Evolutionary conservation across 2,888 invertebrate species (phyloP).

Genomic region (Pedicia rivosa): DNA sequence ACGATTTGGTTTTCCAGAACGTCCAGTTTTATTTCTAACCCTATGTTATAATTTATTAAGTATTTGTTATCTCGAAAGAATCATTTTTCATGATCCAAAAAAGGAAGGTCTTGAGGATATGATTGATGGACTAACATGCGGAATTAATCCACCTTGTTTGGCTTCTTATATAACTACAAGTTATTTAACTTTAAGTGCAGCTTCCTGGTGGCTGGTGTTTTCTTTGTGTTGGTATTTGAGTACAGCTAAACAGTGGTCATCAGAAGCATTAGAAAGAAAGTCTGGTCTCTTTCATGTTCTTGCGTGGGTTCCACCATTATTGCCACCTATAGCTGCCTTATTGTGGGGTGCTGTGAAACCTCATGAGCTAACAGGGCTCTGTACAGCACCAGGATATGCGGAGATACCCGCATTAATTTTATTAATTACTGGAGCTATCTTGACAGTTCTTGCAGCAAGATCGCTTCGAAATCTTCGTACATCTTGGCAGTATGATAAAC

Average conservation of each 20-base stretch:
- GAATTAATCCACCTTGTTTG: slow-evolving; percentile 43
- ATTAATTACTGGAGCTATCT: slow-evolving; percentile 23
- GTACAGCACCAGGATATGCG: slow-evolving; percentile 39
- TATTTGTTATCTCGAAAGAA: slow-evolving; percentile 53
- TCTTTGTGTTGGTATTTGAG: slow-evolving; percentile 82
- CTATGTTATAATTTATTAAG: slow-evolving; percentile 73
- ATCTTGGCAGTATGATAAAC: slow-evolving; percentile 8
- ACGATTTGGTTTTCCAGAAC: slow-evolving; percentile 82
- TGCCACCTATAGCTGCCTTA: slow-evolving; percentile 68
- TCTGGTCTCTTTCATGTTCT: slow-evolving; percentile 72
- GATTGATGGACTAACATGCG: slow-evolving; percentile 22
- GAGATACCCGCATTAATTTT: slow-evolving; percentile 25
- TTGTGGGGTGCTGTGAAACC: slow-evolving; percentile 63
- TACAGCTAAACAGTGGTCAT: slow-evolving; percentile 85
- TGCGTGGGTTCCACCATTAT: slow-evolving; percentile 77
- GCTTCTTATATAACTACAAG: slow-evolving; percentile 59
- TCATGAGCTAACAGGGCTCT: slow-evolving; percentile 67
- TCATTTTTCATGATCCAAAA: slow-evolving; percentile 39
- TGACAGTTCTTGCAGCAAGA: slow-evolving; percentile 26
- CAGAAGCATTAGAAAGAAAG: slow-evolving; percentile 76
- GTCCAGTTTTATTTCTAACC: slow-evolving; percentile 80
- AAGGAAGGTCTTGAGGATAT: no score
- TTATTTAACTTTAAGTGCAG: slow-evolving; percentile 64
- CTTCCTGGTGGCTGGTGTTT: slow-evolving; percentile 78
- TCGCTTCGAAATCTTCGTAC: slow-evolving; percentile 22